A percentile compares a stretch with the other conserved stretches of the same genome.
phyloP scores from a whole-genome alignment of 1,140 invertebrate genomes.

The Dufourea novaeangliae region DNA sequence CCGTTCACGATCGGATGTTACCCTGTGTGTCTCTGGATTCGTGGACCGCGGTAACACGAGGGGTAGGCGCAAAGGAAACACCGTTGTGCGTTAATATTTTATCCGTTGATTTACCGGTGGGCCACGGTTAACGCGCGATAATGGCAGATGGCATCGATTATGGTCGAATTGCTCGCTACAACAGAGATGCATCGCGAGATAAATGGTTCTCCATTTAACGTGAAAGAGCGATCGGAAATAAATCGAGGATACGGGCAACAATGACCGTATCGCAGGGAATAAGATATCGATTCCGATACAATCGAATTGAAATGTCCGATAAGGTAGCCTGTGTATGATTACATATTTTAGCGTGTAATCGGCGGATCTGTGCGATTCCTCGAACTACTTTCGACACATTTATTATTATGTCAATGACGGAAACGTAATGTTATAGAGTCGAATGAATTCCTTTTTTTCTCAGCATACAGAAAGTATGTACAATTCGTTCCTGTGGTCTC shows the following conservation, averaged over 20 bases:
- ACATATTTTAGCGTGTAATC: no score
- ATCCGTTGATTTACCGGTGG: neutral
- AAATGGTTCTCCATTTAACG: constrained; percentile 4
- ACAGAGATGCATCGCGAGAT: neutral
- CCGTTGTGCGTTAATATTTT: neutral
- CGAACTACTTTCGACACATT: neutral
- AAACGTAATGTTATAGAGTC: no score
- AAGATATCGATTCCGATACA: neutral
- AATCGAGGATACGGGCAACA: constrained; percentile 1
- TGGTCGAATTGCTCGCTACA: neutral
- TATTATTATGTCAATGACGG: no score
- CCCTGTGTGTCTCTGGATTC: neutral
- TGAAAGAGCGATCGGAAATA: neutral
- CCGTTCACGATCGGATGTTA: neutral
- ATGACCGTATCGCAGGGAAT: neutral
- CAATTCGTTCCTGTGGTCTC: no score
- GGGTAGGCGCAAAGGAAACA: neutral
- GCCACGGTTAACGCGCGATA: neutral
- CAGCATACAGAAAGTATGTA: no score
- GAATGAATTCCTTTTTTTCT: no score
- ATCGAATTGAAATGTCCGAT: neutral
- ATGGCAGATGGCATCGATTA: constrained; percentile 4
- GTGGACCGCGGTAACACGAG: neutral
- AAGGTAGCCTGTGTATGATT: neutral
- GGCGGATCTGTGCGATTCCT: no score